A percentile compares a stretch with the other conserved stretches of the same genome.
These are phyloP conservation scores for Sinonovacula constricta DNA, from an alignment of 1,140 invertebrate genomes.

Conservation along the genomic window DNA sequence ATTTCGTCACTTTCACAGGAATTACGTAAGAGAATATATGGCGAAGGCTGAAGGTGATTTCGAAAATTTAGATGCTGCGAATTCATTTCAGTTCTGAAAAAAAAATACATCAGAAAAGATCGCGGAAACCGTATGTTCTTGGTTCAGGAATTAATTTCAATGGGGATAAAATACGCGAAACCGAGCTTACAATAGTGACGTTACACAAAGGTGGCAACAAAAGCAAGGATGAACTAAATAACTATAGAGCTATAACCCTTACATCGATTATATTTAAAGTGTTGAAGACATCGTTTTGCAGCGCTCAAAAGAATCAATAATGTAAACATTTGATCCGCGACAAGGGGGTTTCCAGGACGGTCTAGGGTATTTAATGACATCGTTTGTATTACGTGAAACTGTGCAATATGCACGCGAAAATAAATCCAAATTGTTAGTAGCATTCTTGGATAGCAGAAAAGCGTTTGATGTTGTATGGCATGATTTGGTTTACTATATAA, in stretches of 20 bases:
- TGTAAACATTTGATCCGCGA: background rate
- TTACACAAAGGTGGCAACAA: conserved; percentile 6
- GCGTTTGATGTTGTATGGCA: conserved; percentile 1
- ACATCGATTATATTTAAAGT: conserved; percentile 22
- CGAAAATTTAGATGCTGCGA: background rate
- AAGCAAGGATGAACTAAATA: conserved; percentile 5
- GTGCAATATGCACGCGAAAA: background rate
- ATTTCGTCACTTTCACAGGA: conserved; percentile 1
- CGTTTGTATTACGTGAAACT: conserved; percentile 16
- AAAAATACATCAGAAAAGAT: background rate
- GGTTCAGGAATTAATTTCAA: conserved; percentile 14
- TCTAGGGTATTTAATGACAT: conserved; percentile 18
- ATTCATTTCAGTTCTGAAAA: conserved; percentile 6
- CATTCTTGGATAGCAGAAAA: conserved; percentile 1
- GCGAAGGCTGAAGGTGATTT: background rate
- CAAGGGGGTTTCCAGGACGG: conserved; percentile 25
- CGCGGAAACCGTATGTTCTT: background rate
- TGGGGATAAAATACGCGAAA: background rate
- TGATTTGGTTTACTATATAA: conserved; percentile 3
- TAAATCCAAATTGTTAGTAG: background rate
- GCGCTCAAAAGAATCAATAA: background rate
- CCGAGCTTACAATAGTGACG: background rate
- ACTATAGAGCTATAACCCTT: conserved; percentile 20
- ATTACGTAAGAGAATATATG: background rate
- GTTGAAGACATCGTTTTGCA: conserved; percentile 13